A percentile compares a stretch with the other conserved stretches of the same genome.
Conservation (phyloP, 2,113 vertebrate genomes). For the Xiphias gladius region DNA sequence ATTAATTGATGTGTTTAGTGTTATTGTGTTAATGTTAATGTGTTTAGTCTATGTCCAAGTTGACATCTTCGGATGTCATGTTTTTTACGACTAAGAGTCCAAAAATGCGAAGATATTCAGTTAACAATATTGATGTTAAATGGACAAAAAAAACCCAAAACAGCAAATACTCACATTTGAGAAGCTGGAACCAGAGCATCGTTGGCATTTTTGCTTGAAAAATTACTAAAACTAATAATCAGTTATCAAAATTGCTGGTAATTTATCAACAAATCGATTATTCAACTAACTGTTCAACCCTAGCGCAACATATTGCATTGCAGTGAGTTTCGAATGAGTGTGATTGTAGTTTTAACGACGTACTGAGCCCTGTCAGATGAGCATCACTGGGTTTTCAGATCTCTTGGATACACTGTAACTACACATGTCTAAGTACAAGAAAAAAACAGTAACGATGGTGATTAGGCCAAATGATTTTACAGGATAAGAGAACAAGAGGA, state of each 20-base stretch:
- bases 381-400: neutral
- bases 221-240: too few species aligned
- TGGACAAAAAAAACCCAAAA: neutral
- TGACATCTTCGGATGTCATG: too few species aligned
- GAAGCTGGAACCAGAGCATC: neutral
- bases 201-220: neutral
- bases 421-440: neutral
- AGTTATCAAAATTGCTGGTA: neutral
- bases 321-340: neutral
- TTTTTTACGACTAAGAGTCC: too few species aligned
- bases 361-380: neutral
- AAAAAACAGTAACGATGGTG: neutral
- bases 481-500: conserved; percentile 3
- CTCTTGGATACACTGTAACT: conserved; percentile 13
- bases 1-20: too few species aligned
- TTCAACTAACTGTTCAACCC: neutral
- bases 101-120: too few species aligned
- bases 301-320: neutral
- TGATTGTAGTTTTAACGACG: neutral
- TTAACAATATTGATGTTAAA: neutral
- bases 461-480: conserved; percentile 9
- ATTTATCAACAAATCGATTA: neutral
- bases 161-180: neutral
- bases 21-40: too few species aligned
- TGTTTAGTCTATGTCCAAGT: too few species aligned